phyloP scores from a whole-genome alignment of 2,113 vertebrate species.

The Anguilla japonica region DNA sequence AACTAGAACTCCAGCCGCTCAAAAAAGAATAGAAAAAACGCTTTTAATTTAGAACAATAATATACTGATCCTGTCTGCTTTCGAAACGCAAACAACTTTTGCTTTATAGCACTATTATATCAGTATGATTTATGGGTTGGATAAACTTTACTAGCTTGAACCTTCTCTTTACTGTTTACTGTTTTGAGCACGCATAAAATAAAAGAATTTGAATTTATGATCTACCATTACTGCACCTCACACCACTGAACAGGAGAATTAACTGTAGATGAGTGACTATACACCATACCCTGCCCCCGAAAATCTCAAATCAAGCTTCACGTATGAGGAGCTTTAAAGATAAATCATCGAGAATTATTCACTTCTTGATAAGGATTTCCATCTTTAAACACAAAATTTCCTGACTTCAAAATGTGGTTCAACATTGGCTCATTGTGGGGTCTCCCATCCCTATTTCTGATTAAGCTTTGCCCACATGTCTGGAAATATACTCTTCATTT shows the following conservation, averaged over 20 bases:
- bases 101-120: background rate
- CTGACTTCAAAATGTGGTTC: background rate
- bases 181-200: too few species aligned
- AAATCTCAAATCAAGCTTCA: background rate
- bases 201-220: too few species aligned
- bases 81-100: background rate
- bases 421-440: slow-evolving; percentile 27
- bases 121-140: background rate
- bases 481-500: slow-evolving; percentile 34
- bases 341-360: background rate
- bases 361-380: background rate
- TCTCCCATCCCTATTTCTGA: slow-evolving; percentile 12
- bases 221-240: too few species aligned
- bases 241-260: background rate
- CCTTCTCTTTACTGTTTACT: too few species aligned
- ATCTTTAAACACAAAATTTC: background rate
- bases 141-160: background rate
- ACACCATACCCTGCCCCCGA: background rate
- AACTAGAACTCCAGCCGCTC: background rate
- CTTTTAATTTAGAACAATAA: background rate
- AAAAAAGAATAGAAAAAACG: background rate
- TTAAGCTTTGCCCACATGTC: slow-evolving; percentile 15
- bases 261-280: background rate
- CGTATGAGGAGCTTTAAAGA: background rate
- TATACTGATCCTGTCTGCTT: background rate